Base-by-base conservation (phyloP, 2,113 vertebrate species). In the Syngnathoides biaculeatus region DNA sequence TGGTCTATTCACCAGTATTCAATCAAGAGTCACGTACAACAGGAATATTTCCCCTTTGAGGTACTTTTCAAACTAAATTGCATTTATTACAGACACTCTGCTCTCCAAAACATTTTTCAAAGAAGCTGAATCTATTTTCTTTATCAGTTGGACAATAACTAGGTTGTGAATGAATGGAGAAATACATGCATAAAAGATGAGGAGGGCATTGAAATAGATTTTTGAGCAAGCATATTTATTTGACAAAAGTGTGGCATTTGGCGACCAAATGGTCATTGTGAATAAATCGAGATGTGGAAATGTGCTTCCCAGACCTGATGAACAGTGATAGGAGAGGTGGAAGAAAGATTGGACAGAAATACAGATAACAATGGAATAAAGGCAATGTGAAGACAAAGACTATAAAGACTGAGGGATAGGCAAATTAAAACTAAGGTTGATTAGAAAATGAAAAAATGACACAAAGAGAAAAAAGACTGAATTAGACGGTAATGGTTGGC, bases 181-280 rank as follows among this genome's bases (percentile, higher is more conserved):
- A 52, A n/a, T 24, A 69, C 65, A 75, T 75, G 22, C 50, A 79
- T 80, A 67, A 73, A 83, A 75, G 75, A 80, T 73, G 73, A 67
- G 68, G 38, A 69, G 26, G 20, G 55, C 56, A 63, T 60, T 72
- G 47, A 57, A 47, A 47, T 43, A 8, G 75, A 79, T 47, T 57
- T 74, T 57, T 42, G 57, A 74, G 30, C 55, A 48, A 22, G 47
- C 64, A 47, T 59, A 64, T 60, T 68, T 56, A 65, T 72, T 72
- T 69, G 65, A 69, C 48, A 65, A 67, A 68, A 45, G 39, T 48
- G 57, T 26, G 7, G 14, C 48, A 45, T 65, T 61, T 27, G 2
- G 68, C 50, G 45, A 66, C n/a, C 40, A 61, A 72, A 60, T 57
- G 67, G 62, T 39, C 72, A 27, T 53, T 26, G 14, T 62, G 39